Percentiles rank a stretch among this genome's conserved stretches.
Conservation (phyloP, 2,113 vertebrate genomes). For the Trematocara unimaculatum region DNA sequence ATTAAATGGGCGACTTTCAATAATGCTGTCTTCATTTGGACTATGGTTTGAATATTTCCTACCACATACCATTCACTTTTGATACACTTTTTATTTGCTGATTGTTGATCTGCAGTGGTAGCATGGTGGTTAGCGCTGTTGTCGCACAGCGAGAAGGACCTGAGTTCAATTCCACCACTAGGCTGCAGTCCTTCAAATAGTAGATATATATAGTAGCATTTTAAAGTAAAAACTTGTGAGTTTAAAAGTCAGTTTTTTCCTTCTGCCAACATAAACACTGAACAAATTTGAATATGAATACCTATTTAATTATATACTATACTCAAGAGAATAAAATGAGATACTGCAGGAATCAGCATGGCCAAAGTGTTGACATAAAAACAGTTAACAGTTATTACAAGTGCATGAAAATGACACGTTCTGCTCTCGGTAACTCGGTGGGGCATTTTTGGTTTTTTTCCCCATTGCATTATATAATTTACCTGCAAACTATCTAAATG, state of each 20-base stretch:
- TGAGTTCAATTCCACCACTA: fast-evolving
- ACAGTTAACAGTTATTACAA: not conserved
- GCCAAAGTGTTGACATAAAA: not conserved
- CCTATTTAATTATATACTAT: not conserved
- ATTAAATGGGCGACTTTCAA: not conserved
- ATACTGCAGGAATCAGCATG: not conserved
- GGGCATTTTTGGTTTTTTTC: fast-evolving
- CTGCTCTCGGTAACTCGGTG: not conserved
- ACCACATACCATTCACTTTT: not conserved
- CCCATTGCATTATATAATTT: not conserved
- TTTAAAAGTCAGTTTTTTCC: not conserved
- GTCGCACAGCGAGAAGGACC: fast-evolving
- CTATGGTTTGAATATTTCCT: not conserved
- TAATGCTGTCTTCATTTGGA: not conserved
- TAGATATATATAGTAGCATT: fast-evolving
- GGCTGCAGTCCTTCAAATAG: not conserved
- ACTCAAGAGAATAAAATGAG: not conserved
- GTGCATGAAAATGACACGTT: not conserved
- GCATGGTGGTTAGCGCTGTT: fast-evolving
- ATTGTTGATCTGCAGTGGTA: fast-evolving
- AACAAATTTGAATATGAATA: not conserved
- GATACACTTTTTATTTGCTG: not conserved
- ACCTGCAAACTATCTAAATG: fast-evolving
- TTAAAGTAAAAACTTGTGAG: not conserved
- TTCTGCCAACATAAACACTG: not conserved